These are phyloP conservation scores for Lepidurus arcticus DNA, from an alignment of 1,140 invertebrate species.

Conservation along the genomic window DNA sequence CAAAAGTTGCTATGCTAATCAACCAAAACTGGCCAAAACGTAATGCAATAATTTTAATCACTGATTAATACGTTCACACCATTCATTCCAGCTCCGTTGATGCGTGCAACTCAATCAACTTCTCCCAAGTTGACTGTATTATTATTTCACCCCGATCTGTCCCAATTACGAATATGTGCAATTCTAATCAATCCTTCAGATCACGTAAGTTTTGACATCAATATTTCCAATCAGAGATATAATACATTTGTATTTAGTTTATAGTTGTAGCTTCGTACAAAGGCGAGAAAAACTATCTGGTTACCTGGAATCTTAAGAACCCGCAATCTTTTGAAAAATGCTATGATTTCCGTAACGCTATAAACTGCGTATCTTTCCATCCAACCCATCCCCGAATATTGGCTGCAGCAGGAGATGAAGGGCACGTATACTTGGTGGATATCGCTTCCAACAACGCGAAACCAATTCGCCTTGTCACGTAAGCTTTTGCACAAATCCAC, in stretches of 20 bases:
- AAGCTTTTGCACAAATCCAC: background rate
- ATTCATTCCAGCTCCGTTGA: background rate
- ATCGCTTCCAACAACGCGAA: background rate
- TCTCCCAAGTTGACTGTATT: background rate
- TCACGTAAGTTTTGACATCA: background rate
- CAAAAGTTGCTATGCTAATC: background rate
- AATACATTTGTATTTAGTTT: background rate
- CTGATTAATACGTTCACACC: background rate
- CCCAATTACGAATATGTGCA: background rate
- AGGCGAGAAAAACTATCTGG: background rate
- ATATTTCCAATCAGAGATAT: background rate
- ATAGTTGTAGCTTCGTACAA: slow-evolving; percentile 9
- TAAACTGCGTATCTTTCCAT: background rate
- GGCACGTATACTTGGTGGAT: background rate
- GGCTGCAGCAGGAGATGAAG: background rate
- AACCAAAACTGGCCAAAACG: background rate
- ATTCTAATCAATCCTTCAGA: background rate
- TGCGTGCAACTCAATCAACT: background rate
- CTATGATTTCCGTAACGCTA: background rate
- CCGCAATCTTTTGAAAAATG: background rate
- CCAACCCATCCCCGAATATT: background rate
- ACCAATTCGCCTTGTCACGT: slow-evolving; percentile 18
- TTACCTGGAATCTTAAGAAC: background rate
- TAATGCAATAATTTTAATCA: background rate
- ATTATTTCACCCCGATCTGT: background rate